Percentiles rank a stretch among this genome's conserved stretches.
Conservation (phyloP, 1,140 invertebrate species). For the Sitobion miscanthi region DNA sequence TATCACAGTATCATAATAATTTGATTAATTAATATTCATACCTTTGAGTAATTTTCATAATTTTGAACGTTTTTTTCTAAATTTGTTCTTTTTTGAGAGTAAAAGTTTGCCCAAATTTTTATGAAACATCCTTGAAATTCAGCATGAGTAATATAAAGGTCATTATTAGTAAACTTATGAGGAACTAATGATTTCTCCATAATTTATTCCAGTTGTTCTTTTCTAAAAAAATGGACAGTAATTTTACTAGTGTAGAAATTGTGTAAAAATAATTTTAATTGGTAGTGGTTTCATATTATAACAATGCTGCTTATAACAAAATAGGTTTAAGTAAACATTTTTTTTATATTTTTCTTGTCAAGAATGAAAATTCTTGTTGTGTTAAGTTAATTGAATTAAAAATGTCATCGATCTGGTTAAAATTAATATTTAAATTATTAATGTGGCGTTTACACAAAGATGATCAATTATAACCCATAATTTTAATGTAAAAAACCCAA, state of each 20-base stretch:
- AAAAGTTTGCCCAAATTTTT: slow-evolving; percentile 42
- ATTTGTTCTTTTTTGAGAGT: neutral
- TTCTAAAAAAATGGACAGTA: neutral
- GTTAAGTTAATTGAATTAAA: too few relatives aligned
- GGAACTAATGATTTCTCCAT: slow-evolving; percentile 8
- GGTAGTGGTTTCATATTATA: neutral
- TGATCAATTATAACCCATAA: too few relatives aligned
- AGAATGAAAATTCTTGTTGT: too few relatives aligned
- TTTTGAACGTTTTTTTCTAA: slow-evolving; percentile 31
- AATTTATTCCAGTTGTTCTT: neutral
- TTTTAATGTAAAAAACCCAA: too few relatives aligned
- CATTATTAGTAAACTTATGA: neutral
- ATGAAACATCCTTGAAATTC: slow-evolving; percentile 52
- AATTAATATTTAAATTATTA: too few relatives aligned
- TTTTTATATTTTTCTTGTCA: too few relatives aligned
- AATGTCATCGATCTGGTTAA: too few relatives aligned
- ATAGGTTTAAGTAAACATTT: too few relatives aligned
- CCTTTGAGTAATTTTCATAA: neutral
- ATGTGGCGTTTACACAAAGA: too few relatives aligned
- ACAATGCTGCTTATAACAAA: neutral
- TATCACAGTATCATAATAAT: neutral
- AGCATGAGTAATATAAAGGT: slow-evolving; percentile 43
- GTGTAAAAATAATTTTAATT: neutral
- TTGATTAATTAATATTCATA: neutral
- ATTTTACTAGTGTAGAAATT: neutral